These are phyloP conservation scores for Sympetrum striolatum DNA, from an alignment of 2,888 invertebrate species.

Conservation along the genomic window DNA sequence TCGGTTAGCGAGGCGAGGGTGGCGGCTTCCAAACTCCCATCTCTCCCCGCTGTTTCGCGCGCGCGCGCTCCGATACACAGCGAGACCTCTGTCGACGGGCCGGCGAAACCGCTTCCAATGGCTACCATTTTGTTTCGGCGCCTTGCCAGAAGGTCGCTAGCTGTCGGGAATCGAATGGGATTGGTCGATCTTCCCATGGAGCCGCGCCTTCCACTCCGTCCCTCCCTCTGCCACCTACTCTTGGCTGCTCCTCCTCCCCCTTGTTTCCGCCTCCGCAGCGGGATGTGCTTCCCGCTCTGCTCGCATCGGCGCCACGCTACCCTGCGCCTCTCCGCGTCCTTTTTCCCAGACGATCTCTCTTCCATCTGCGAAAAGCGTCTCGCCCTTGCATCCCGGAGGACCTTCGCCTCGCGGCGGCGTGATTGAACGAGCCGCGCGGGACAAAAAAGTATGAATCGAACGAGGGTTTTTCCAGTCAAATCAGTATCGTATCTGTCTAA, in stretches of 20 bases:
- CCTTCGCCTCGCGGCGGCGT: no score
- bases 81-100: conserved; percentile 59
- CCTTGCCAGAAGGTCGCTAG: conserved; percentile 60
- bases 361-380: neutral
- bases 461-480: no score
- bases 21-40: neutral
- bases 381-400: neutral
- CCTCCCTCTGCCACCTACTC: neutral
- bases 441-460: no score
- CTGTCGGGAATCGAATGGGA: conserved; percentile 33
- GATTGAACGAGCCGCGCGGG: no score
- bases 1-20: neutral
- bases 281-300: neutral
- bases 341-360: neutral
- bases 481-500: no score
- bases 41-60: neutral
- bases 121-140: conserved; percentile 70
- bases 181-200: neutral
- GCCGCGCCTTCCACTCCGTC: neutral
- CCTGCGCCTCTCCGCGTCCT: neutral
- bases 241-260: neutral
- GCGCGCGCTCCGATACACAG: conserved; percentile 27
- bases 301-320: conserved; percentile 15
- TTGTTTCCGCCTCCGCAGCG: neutral
- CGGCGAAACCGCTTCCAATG: conserved; percentile 52